phyloP scores from a whole-genome alignment of 2,888 invertebrate genomes.

The Campoletis raptor region DNA sequence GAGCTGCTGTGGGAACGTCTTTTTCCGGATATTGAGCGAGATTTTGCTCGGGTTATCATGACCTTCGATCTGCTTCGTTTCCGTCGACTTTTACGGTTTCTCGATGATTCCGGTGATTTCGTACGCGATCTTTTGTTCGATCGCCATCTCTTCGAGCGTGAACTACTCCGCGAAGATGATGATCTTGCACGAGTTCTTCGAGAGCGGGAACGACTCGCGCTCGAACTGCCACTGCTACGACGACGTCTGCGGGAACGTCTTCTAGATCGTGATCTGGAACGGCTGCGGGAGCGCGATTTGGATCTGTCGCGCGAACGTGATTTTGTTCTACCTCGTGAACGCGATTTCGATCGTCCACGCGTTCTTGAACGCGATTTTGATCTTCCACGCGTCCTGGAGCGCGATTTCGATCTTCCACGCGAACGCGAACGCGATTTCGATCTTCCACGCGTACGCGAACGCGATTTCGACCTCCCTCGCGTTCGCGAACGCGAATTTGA shows the following conservation, averaged over 20 bases:
- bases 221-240: constrained; percentile 52
- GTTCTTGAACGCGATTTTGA: constrained; percentile 69
- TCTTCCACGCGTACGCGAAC: constrained; percentile 76
- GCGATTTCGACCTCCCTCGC: constrained; percentile 75
- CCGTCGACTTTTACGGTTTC: constrained; percentile 63
- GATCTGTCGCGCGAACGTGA: constrained; percentile 75
- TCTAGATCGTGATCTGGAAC: constrained; percentile 71
- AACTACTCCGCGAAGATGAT: constrained; percentile 81
- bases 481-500: constrained; percentile 77
- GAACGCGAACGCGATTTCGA: constrained; percentile 70
- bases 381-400: constrained; percentile 75
- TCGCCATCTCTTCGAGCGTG: constrained; percentile 63
- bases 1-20: constrained; percentile 86
- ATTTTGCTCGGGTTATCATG: constrained; percentile 78
- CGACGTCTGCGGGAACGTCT: constrained; percentile 66
- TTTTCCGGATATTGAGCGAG: constrained; percentile 75
- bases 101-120: constrained; percentile 71
- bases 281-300: constrained; percentile 74
- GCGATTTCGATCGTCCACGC: constrained; percentile 66
- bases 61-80: constrained; percentile 76
- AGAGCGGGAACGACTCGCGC: constrained; percentile 75
- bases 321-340: constrained; percentile 62
- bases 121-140: constrained; percentile 70
- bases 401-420: constrained; percentile 75
- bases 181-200: constrained; percentile 76